Conservation (phyloP, 2,888 invertebrate genomes). For the Acanthopleura granulata region DNA sequence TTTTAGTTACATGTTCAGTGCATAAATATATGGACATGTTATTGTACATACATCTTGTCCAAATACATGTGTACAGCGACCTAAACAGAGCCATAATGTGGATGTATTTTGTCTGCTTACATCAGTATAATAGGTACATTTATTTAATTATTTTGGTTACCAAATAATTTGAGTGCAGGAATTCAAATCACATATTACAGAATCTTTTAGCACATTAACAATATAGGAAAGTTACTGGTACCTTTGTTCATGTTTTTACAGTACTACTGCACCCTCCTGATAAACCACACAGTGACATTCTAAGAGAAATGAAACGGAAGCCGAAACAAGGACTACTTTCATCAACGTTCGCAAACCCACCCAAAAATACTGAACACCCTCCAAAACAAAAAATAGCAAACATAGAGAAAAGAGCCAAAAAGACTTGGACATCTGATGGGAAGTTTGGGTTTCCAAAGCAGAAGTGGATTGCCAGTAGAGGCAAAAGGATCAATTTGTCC, state of each 20-base stretch:
- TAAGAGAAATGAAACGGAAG: slow-evolving; percentile 45
- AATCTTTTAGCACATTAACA: no score
- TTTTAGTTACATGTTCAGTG: no score
- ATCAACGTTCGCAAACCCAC: slow-evolving; percentile 47
- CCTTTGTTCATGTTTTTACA: slow-evolving; percentile 28
- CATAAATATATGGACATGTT: no score
- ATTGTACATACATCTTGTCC: no score
- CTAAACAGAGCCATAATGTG: no score
- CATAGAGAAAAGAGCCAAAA: slow-evolving; percentile 36
- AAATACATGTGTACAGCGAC: no score
- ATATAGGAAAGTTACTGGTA: no score
- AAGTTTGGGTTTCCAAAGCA: slow-evolving; percentile 49
- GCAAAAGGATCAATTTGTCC: slow-evolving; percentile 54
- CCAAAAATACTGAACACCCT: slow-evolving; percentile 46
- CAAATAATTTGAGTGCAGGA: no score
- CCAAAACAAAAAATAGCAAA: slow-evolving; percentile 53
- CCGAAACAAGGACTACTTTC: slow-evolving; percentile 46
- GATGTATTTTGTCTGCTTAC: no score
- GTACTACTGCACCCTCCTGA: slow-evolving; percentile 63
- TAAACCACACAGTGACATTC: slow-evolving; percentile 40
- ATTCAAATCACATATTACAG: no score
- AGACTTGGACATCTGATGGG: slow-evolving; percentile 44
- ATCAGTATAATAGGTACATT: no score
- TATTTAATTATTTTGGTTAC: no score
- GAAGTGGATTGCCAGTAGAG: slow-evolving; percentile 38